Evolutionary conservation across 2,113 vertebrate species (phyloP).

Genomic region (Cyanoramphus novaezelandiae): DNA sequence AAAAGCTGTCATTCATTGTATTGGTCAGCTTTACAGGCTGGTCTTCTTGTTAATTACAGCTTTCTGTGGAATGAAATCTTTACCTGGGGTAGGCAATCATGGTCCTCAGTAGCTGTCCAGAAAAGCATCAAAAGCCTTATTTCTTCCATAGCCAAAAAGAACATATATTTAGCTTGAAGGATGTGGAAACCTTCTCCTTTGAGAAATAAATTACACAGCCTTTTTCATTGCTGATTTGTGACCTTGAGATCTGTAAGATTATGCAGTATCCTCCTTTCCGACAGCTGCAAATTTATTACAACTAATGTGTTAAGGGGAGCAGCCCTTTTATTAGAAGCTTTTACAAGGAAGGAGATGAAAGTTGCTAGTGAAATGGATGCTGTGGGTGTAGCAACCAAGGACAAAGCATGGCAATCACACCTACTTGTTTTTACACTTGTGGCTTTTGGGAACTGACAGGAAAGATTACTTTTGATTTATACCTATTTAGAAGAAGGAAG

Average conservation of each 20-base stretch:
- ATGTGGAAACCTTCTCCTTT: neutral
- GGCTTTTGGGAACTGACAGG: neutral
- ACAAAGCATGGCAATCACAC: neutral
- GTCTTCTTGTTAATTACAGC: neutral
- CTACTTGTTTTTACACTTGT: neutral
- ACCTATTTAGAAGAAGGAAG: neutral
- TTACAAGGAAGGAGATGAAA: neutral
- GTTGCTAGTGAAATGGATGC: neutral
- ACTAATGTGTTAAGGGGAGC: neutral
- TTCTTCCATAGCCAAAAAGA: neutral
- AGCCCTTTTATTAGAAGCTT: neutral
- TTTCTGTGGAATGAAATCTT: neutral
- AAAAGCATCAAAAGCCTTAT: neutral
- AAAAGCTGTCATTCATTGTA: neutral
- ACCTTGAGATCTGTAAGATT: neutral
- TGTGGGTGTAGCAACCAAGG: neutral
- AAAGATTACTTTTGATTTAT: neutral
- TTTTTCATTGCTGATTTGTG: neutral
- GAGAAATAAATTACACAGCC: neutral
- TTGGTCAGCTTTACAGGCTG: neutral
- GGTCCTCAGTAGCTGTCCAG: neutral
- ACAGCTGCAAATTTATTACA: neutral
- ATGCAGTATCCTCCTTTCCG: neutral
- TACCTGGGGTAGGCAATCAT: neutral
- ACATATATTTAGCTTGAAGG: neutral